phyloP scores from a whole-genome alignment of 53 echinoderm and acorn worm genomes.

The Echinarachnius parma region DNA sequence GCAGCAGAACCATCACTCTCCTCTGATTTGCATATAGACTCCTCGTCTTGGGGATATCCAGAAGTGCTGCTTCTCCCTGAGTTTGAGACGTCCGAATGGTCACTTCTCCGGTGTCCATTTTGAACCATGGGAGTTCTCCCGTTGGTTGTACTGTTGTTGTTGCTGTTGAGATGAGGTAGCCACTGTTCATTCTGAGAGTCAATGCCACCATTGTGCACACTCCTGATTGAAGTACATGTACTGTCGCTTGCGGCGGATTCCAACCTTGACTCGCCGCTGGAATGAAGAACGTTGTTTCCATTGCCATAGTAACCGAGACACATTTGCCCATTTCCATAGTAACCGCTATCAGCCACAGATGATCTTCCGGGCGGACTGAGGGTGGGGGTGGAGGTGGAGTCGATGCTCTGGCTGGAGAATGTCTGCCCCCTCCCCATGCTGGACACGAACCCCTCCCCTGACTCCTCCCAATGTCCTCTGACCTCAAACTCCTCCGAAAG shows the following conservation, averaged over 20 bases:
- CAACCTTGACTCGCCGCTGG: constrained; percentile 10
- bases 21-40: too few species aligned
- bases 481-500: neutral
- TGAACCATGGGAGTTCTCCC: too few species aligned
- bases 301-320: too few species aligned
- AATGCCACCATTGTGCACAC: neutral
- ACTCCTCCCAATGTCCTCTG: constrained; percentile 16
- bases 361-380: neutral
- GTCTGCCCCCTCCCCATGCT: neutral
- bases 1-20: too few species aligned
- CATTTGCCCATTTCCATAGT: constrained; percentile 45
- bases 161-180: constrained; percentile 11
- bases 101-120: too few species aligned
- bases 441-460: constrained; percentile 6
- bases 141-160: constrained; percentile 22
- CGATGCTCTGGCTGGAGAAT: constrained; percentile 1
- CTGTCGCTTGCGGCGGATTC: too few species aligned
- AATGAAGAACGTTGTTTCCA: neutral
- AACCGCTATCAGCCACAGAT: constrained; percentile 54
- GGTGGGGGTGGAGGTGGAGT: constrained; percentile 11
- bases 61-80: too few species aligned
- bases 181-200: too few species aligned
- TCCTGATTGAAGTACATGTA: neutral
- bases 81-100: too few species aligned
- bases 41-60: too few species aligned